phyloP scores from a whole-genome alignment of 2,888 invertebrate genomes.

The Lasioglossum figueresi region DNA sequence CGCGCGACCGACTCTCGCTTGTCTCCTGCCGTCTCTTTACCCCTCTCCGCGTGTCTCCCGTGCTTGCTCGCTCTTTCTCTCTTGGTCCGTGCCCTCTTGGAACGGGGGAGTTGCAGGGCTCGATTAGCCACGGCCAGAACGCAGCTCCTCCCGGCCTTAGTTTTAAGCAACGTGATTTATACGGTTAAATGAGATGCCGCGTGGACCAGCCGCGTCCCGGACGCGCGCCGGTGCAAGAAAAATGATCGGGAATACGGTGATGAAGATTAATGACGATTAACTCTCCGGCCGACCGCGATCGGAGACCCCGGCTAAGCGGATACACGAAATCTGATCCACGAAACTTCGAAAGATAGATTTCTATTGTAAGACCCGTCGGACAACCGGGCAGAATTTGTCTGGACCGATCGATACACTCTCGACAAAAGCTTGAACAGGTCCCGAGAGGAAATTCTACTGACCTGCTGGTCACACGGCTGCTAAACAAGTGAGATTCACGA shows the following conservation, averaged over 20 bases:
- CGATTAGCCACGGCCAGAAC: slow-evolving; percentile 28
- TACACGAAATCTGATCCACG: slow-evolving; percentile 59
- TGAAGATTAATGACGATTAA: slow-evolving; percentile 71
- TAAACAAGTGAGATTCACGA: not conserved
- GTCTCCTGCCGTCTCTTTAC: not conserved
- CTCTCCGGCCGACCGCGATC: slow-evolving; percentile 56
- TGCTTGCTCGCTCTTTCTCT: not conserved
- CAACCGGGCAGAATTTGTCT: slow-evolving; percentile 21
- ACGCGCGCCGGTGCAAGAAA: slow-evolving; percentile 47
- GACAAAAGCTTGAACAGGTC: not conserved
- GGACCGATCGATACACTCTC: slow-evolving; percentile 7
- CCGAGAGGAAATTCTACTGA: not conserved
- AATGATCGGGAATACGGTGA: slow-evolving; percentile 59
- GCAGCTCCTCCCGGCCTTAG: slow-evolving; percentile 42
- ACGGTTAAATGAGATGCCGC: slow-evolving; percentile 60
- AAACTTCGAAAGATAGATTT: not conserved
- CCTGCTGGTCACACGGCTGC: not conserved
- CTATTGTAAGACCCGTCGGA: not conserved
- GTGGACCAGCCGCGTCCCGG: slow-evolving; percentile 35
- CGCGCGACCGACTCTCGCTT: slow-evolving; percentile 32
- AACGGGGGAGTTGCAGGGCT: not conserved
- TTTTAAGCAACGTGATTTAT: slow-evolving; percentile 61
- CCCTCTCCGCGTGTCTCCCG: not conserved
- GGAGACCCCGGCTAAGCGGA: slow-evolving; percentile 66
- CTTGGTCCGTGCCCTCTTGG: not conserved